Conservation (phyloP, 2,888 invertebrate species). For the Drosophila mettleri region DNA sequence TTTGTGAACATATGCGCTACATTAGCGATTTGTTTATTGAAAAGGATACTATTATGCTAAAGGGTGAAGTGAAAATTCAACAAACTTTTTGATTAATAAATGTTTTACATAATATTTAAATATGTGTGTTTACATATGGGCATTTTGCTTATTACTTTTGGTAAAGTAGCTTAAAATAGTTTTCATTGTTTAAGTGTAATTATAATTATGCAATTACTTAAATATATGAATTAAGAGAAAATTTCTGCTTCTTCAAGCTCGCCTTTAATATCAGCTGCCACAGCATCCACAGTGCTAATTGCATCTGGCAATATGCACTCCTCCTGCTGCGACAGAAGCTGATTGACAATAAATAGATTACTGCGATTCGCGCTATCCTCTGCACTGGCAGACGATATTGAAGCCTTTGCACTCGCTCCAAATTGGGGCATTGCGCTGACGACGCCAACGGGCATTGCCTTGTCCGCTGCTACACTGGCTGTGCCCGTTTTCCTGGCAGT, state of each 20-base stretch:
- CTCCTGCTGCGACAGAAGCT: constrained; percentile 46
- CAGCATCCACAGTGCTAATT: constrained; percentile 1
- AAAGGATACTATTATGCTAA: not conserved
- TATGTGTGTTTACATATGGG: not conserved
- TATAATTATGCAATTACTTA: constrained; percentile 4
- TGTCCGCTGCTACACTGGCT: not conserved
- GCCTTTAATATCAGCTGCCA: constrained; percentile 55
- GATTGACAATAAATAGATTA: constrained; percentile 55
- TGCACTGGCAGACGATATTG: not conserved
- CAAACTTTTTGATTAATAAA: not conserved
- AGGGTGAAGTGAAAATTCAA: not conserved
- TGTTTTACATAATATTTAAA: constrained; percentile 17
- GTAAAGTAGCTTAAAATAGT: constrained; percentile 56
- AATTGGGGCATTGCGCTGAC: constrained; percentile 5
- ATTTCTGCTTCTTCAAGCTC: constrained; percentile 61
- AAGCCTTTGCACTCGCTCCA: not conserved
- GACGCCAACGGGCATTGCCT: not conserved
- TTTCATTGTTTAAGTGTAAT: constrained; percentile 15
- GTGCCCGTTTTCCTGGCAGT: not conserved
- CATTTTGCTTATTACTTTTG: not conserved
- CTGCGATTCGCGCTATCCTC: constrained; percentile 32
- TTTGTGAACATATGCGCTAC: no score
- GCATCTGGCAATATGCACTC: constrained; percentile 62
- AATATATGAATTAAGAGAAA: constrained; percentile 19
- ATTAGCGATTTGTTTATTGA: not conserved